phyloP scores from a whole-genome alignment of 2,888 invertebrate species.

The Hirtodrosophila cameraria region DNA sequence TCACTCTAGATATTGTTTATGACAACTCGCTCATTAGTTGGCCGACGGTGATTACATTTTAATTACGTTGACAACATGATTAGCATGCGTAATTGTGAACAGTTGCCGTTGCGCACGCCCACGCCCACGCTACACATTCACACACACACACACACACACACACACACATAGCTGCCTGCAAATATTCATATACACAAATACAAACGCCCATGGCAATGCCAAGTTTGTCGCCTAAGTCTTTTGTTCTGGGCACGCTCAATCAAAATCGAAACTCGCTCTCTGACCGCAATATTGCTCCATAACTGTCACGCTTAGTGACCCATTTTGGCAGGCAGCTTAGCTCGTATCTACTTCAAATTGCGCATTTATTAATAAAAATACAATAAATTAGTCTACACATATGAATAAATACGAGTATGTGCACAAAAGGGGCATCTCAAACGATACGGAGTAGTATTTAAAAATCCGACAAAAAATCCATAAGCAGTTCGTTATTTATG shows the following conservation, averaged over 20 bases:
- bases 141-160: constrained; percentile 24
- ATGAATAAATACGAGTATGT: background rate
- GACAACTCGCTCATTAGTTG: constrained; percentile 67
- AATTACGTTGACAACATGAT: constrained; percentile 77
- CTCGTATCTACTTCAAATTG: constrained; percentile 44
- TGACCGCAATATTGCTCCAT: constrained; percentile 66
- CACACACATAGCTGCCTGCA: constrained; percentile 8
- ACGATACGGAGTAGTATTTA: constrained; percentile 12
- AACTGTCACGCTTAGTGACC: constrained; percentile 76
- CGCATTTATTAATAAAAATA: constrained; percentile 73
- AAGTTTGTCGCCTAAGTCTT: constrained; percentile 69
- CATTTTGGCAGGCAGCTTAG: constrained; percentile 57
- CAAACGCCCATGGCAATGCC: constrained; percentile 1
- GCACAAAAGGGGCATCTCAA: constrained; percentile 26
- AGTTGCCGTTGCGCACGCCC: constrained; percentile 23
- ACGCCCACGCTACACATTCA: constrained; percentile 14
- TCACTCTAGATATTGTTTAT: constrained; percentile 52
- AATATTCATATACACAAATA: constrained; percentile 25
- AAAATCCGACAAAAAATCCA: constrained; percentile 46
- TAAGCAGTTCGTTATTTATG: constrained; percentile 68
- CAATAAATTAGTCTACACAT: constrained; percentile 57
- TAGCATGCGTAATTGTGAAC: constrained; percentile 73
- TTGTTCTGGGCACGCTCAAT: constrained; percentile 47
- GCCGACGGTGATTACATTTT: constrained; percentile 69
- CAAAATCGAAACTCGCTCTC: constrained; percentile 26